phyloP scores from a whole-genome alignment of 1,140 invertebrate genomes.

The Theocolax elegans region DNA sequence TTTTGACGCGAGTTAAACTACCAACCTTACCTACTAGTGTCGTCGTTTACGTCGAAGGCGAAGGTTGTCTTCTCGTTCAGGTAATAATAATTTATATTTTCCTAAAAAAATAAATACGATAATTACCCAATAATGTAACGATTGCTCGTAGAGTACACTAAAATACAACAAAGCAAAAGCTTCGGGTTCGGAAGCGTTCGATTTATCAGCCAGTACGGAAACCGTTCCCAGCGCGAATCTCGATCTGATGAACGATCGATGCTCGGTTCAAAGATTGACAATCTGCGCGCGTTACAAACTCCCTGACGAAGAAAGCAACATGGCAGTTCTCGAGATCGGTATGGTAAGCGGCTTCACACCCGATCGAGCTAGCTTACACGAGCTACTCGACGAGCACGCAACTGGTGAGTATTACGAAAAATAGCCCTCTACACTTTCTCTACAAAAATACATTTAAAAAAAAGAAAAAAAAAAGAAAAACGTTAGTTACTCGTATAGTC shows the following conservation, averaged over 20 bases:
- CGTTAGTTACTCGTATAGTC: too few species aligned
- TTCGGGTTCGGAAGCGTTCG: conserved; percentile 63
- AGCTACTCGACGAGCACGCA: conserved; percentile 61
- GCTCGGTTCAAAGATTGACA: conserved; percentile 59
- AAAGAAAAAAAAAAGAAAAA: too few species aligned
- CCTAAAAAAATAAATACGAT: not conserved
- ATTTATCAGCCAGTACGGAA: conserved; percentile 56
- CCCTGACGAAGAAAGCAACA: conserved; percentile 68
- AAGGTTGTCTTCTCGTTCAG: conserved; percentile 73
- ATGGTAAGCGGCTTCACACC: conserved; percentile 76
- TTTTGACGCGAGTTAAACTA: conserved; percentile 61
- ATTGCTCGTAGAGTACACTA: conserved; percentile 63
- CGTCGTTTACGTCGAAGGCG: conserved; percentile 67
- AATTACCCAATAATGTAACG: not conserved
- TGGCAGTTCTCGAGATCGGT: conserved; percentile 74
- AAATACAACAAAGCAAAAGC: conserved; percentile 66
- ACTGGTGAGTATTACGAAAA: conserved; percentile 59
- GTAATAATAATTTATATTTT: too few species aligned
- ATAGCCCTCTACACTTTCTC: not conserved
- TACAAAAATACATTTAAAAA: too few species aligned
- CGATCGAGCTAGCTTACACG: conserved; percentile 67
- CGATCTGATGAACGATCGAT: conserved; percentile 55
- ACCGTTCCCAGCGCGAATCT: conserved; percentile 50
- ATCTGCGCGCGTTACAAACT: conserved; percentile 63
- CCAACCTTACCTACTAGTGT: conserved; percentile 65